Evolutionary conservation across 2,888 invertebrate genomes (phyloP), one percentile per base, ranked within the genome.

Genomic region (Ectobius pallidus): DNA sequence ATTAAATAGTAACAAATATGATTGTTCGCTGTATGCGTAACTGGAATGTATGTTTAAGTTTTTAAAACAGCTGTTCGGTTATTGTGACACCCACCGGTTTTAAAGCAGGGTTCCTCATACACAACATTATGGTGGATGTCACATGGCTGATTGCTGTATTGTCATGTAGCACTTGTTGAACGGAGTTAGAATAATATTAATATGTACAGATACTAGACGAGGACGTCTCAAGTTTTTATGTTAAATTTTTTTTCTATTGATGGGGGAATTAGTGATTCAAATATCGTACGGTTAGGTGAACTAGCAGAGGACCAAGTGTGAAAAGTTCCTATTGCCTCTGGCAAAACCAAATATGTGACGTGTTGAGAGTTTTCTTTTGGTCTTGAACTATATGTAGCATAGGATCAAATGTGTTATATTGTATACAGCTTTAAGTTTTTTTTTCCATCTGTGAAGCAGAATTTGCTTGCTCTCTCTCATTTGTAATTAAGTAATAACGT

Each of bases 321-420:
- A 63, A 72, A 74, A 74, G 74, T 74, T 74, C 74, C 74, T 74
- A 74, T 72, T 74, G 74, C 70, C 74, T 22, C 20, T 69, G 74
- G 70, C 72, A 72, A 74, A 72, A 74, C 74, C 71, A 74, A 74
- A 72, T 71, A 73, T 30, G 55, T 72, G 39, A 72, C 58, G 27
- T 49, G 62, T 70, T 65, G 46, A 65, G n/a, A 46, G 44, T 27
- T 65, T 65, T 55, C 30, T 46, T 71, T 72, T 69, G 62, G 61
- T 69, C 30, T 34, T 22, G 6, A 7, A 61, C 34, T 69, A 27
- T 25, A 44, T 44, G n/a, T 65, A 25, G 65, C 27, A 16, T 65
- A 65, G 44, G 30, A 22, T 27, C 46, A 39, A 65, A 18, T 22
- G 14, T 65, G 65, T 46, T 65, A 65, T 70, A 39, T 67, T 72